Evolutionary conservation across 2,888 invertebrate genomes (phyloP).

Genomic region (Spicauda simplicius): DNA sequence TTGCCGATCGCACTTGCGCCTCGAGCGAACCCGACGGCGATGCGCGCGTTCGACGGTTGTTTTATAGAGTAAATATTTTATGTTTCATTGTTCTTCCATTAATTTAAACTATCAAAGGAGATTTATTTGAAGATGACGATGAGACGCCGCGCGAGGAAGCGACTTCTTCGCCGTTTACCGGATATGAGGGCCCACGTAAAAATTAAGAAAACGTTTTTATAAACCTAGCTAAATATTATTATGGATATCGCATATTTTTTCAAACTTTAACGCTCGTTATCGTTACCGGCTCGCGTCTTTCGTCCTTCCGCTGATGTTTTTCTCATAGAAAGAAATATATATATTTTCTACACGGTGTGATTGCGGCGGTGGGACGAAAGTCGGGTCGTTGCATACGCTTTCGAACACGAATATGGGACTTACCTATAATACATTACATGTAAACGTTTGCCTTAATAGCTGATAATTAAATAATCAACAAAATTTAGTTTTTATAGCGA

Average conservation of each 20-base stretch:
- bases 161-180: conserved; percentile 50
- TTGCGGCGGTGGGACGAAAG: conserved; percentile 16
- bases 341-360: conserved; percentile 34
- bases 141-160: conserved; percentile 40
- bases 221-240: conserved; percentile 46
- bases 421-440: conserved; percentile 26
- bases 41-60: conserved; percentile 45
- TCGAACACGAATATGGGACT: conserved; percentile 36
- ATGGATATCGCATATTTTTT: conserved; percentile 53
- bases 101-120: conserved; percentile 57
- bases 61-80: conserved; percentile 61
- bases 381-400: conserved; percentile 19
- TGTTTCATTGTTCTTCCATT: conserved; percentile 75
- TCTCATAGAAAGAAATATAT: conserved; percentile 33
- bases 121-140: conserved; percentile 48
- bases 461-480: conserved; percentile 34
- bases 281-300: conserved; percentile 39
- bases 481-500: conserved; percentile 29
- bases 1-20: background rate
- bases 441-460: conserved; percentile 37
- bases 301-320: conserved; percentile 49
- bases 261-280: conserved; percentile 52
- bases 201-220: conserved; percentile 50
- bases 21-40: conserved; percentile 6
- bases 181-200: conserved; percentile 62